Evolutionary conservation across 2,113 vertebrate genomes (phyloP).

Genomic region (Etia nguti): DNA sequence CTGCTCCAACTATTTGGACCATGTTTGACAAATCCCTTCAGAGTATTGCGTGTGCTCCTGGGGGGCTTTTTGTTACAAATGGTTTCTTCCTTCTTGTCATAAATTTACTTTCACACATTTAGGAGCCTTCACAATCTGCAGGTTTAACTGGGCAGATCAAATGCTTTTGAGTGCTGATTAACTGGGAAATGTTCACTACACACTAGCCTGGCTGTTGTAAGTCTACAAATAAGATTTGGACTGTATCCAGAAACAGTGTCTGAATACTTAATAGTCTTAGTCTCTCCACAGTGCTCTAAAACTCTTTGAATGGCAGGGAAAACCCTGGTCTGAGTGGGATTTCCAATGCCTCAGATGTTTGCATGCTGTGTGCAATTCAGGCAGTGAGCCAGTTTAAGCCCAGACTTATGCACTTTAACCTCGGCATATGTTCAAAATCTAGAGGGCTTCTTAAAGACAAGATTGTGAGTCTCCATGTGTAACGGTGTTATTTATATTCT

Average conservation of each 20-base stretch:
- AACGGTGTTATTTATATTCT: not conserved
- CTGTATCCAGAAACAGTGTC: not conserved
- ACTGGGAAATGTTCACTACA: not conserved
- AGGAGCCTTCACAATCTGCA: not conserved
- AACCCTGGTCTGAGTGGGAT: not conserved
- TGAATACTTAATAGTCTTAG: not conserved
- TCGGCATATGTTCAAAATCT: not conserved
- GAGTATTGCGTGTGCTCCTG: not conserved
- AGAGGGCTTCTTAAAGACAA: not conserved
- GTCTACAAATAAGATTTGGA: not conserved
- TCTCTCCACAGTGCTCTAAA: not conserved
- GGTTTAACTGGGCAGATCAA: not conserved
- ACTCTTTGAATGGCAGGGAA: not conserved
- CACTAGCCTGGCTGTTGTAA: not conserved
- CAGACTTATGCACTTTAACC: conserved; percentile 46
- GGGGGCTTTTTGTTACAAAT: not conserved
- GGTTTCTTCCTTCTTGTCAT: not conserved
- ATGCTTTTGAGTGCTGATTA: not conserved
- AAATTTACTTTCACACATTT: not conserved
- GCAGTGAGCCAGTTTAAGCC: not conserved
- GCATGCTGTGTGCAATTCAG: not conserved
- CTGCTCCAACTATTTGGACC: not conserved
- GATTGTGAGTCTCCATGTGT: not conserved
- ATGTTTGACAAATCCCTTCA: not conserved
- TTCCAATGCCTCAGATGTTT: not conserved